phyloP scores from a whole-genome alignment of 2,888 invertebrate species.

The Caenorhabditis sulstoni region DNA sequence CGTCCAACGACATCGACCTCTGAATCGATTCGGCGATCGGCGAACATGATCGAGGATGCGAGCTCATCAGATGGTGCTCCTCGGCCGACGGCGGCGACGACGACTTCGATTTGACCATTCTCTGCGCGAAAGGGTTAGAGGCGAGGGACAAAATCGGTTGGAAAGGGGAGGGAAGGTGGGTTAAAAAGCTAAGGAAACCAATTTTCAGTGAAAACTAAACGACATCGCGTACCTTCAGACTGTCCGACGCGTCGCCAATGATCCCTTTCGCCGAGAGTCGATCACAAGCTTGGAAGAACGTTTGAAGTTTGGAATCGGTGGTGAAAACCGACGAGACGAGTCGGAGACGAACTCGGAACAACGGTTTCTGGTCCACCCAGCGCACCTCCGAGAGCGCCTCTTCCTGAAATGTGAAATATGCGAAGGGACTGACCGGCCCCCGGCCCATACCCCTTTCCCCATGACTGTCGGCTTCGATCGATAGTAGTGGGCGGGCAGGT shows the following conservation, averaged over 20 bases:
- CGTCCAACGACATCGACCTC: slow-evolving; percentile 50
- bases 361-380: slow-evolving; percentile 92
- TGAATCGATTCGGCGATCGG: slow-evolving; percentile 59
- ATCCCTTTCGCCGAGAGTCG: slow-evolving; percentile 85
- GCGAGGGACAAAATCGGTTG: background rate
- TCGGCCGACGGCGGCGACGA: slow-evolving; percentile 38
- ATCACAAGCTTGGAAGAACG: slow-evolving; percentile 84
- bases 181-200: background rate
- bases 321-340: slow-evolving; percentile 92
- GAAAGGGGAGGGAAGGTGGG: background rate
- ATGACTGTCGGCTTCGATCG: slow-evolving; percentile 91
- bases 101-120: slow-evolving; percentile 51
- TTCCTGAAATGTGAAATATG: slow-evolving; percentile 84
- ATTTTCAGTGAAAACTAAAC: too few species aligned
- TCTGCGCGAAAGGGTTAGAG: slow-evolving; percentile 34
- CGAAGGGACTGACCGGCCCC: too few species aligned
- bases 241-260: slow-evolving; percentile 66
- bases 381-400: slow-evolving; percentile 90
- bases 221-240: slow-evolving; percentile 52
- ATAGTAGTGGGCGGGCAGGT: slow-evolving; percentile 91
- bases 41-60: slow-evolving; percentile 48
- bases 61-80: background rate
- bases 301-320: slow-evolving; percentile 81
- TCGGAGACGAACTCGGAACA: slow-evolving; percentile 90
- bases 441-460: slow-evolving; percentile 94